Evolutionary conservation across 2,797 vertebrate genomes (phyloP), one percentile per base, ranked within the genome.

Genomic region (Ctenochaetus hawaiiensis): DNA sequence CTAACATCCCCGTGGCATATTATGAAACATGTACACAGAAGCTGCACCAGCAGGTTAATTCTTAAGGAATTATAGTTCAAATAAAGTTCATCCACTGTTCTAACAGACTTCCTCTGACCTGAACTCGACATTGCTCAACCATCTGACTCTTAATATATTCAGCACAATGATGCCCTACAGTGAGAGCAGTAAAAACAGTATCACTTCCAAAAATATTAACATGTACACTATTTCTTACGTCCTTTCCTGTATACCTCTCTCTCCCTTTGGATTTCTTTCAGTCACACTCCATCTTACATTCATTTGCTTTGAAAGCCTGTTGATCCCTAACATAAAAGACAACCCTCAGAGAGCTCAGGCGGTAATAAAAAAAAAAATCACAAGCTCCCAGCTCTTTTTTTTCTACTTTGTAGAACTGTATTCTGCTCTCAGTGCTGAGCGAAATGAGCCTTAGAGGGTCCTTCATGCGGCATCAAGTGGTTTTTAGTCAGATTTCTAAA

Each of bases 291-390:
- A 72, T 77, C 65, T 61, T 74, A 69, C 72, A 43, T 76, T 86
- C 65, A 82, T 86, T 86, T 87, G 72, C 70, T 80, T 66, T 78
- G 75, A 89, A 85, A 81, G 82, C 76, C 67, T 90, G 88, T 87
- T 88, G 85, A 91, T 91, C 78, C 73, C 77, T 82, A 83, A 90
- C 81, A 90, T 91, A 87, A 87, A 88, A 89, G 87, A 86, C 83
- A 85, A 81, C 73, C 82, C 82, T 85, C 83, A 66, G 83, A 78
- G 81, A 86, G 85, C 77, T 81, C 75, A 75, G 72, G 59, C 76
- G 72, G 80, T 75, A 83, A 90, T 82, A 78, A 80, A 84, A 85
- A 83, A 83, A 59, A 17, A 0, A 44, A 54, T 65, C 68, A 84
- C 82, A 86, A 89, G 85, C 75, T 85, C 71, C 22, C 73, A 71